phyloP scores from a whole-genome alignment of 2,797 vertebrate species.

The Falco berigora region DNA sequence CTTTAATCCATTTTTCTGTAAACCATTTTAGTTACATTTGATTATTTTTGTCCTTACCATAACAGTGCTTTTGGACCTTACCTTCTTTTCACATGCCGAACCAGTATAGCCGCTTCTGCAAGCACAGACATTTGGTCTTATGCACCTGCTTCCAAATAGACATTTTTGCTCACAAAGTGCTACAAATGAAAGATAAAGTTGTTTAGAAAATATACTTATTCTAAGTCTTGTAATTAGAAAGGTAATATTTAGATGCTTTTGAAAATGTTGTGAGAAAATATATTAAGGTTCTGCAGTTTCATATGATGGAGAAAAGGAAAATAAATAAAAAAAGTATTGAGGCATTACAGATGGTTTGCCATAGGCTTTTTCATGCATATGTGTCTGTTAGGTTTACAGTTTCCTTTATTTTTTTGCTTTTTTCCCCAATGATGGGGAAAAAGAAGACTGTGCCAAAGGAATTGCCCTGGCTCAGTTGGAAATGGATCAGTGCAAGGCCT shows the following conservation, averaged over 20 bases:
- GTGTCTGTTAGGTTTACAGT: background rate
- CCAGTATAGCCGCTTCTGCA: slow-evolving; percentile 4
- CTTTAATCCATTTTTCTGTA: background rate
- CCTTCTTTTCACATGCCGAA: slow-evolving; percentile 64
- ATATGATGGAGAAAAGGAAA: background rate
- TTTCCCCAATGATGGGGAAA: background rate
- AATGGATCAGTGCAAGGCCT: background rate
- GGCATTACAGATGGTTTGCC: background rate
- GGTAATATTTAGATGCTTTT: background rate
- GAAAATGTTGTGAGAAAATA: background rate
- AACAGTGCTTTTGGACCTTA: background rate
- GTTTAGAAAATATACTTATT: background rate
- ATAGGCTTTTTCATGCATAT: background rate
- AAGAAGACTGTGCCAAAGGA: background rate
- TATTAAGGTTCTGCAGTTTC: background rate
- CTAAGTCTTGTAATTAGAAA: background rate
- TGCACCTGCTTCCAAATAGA: slow-evolving; percentile 69
- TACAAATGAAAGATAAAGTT: background rate
- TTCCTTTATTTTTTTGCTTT: background rate
- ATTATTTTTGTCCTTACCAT: background rate
- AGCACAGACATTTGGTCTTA: slow-evolving; percentile 38
- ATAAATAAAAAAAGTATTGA: background rate
- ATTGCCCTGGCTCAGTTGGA: background rate
- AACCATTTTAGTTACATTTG: background rate
- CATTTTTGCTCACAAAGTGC: slow-evolving; percentile 72